Evolutionary conservation across 2,888 invertebrate species (phyloP).

Genomic region (Kuschelorhynchus macadamiae): DNA sequence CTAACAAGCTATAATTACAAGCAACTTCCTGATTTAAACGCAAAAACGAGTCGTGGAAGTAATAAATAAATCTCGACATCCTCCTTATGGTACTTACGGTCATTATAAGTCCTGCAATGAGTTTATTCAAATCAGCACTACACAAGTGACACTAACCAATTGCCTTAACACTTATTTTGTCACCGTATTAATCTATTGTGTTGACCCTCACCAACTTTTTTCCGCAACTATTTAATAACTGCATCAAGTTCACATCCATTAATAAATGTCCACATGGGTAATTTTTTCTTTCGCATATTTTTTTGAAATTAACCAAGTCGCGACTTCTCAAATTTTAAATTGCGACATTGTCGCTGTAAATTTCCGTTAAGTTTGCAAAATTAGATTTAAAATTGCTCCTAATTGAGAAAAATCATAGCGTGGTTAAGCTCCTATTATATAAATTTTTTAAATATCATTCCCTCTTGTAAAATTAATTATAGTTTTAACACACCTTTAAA

Average conservation of each 20-base stretch:
- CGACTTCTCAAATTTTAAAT: slow-evolving; percentile 6
- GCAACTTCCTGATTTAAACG: too few species aligned
- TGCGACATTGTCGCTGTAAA: not conserved
- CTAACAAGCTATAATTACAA: too few species aligned
- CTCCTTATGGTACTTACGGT: slow-evolving; percentile 32
- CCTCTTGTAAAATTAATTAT: too few species aligned
- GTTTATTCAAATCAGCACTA: slow-evolving; percentile 41
- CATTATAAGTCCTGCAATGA: slow-evolving; percentile 36
- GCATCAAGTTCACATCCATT: slow-evolving; percentile 20
- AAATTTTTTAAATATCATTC: too few species aligned
- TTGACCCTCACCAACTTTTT: slow-evolving; percentile 37
- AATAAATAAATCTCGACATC: slow-evolving; percentile 30
- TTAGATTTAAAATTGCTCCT: too few species aligned
- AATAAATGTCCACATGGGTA: not conserved
- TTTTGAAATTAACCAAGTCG: not conserved
- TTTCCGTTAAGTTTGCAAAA: too few species aligned
- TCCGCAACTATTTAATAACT: slow-evolving; percentile 25
- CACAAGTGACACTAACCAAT: slow-evolving; percentile 45
- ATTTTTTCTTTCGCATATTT: slow-evolving; percentile 8
- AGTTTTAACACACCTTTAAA: too few species aligned
- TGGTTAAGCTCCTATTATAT: too few species aligned
- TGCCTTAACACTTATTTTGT: slow-evolving; percentile 42
- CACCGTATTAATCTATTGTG: slow-evolving; percentile 42
- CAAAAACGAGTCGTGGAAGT: slow-evolving; percentile 7
- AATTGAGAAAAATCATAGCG: too few species aligned